Evolutionary conservation across 2,888 invertebrate genomes (phyloP), one percentile per base, ranked within the genome.

Genomic region (Drosophila neotestacea): DNA sequence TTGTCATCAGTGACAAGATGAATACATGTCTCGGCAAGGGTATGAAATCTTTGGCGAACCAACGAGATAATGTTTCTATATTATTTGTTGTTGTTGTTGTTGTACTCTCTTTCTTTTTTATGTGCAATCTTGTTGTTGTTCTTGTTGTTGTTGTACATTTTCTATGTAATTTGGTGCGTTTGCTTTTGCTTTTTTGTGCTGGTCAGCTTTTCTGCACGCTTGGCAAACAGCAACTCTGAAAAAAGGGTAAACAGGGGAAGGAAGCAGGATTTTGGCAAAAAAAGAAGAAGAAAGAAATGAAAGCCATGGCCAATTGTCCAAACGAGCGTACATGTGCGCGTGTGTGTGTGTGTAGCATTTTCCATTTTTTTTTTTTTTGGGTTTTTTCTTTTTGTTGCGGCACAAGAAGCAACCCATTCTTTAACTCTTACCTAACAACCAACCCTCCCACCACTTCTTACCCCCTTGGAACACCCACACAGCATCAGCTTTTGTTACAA

Each of bases 141-240:
- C n/a, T n/a, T n/a, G n/a, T n/a, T n/a, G 63, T 55, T 77, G 65
- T 59, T 78, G 61, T 76, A 83, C 64, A 80, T 77, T 83, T 86
- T 84, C 81, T 88, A 83, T 83, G 72, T 88, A 84, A 86, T 83
- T 88, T 81, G 60, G 89, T 86, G 80, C 79, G 85, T 82, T 79
- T 70, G 75, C 85, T 66, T 65, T 48, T 42, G 63, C 69, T 61
- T 70, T 88, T 89, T 84, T 87, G 88, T 89, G 89, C 89, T 84
- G 84, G 84, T 84, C 84, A 84, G 84, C 84, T 84, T 84, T 84
- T 84, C 88, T 89, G 89, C 84, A 84, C 83, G 76, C 85, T 88
- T 73, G 56, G 75, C 71, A 78, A 81, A 82, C 76, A 86, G 22
- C 30, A 42, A 22, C 34, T 32, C 9, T 46, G 28, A 30, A 44